Evolutionary conservation across 2,888 invertebrate species (phyloP).

Genomic region (Biston betularia): DNA sequence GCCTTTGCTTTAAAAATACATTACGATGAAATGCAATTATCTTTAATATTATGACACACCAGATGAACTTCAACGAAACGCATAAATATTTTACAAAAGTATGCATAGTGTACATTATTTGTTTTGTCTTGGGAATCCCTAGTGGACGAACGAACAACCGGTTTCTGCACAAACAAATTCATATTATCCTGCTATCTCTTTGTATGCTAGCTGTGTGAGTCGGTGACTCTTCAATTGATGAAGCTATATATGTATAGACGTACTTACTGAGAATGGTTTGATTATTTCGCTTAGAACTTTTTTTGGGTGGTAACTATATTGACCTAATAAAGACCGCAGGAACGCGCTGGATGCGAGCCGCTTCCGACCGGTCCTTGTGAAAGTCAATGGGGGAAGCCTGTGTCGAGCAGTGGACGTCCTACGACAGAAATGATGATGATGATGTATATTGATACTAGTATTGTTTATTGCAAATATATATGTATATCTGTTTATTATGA

Average conservation of each 20-base stretch:
- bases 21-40: slow-evolving; percentile 31
- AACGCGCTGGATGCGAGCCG: too few relatives aligned
- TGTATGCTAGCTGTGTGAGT: background rate
- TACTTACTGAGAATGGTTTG: background rate
- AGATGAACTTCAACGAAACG: slow-evolving; percentile 15
- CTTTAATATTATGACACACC: slow-evolving; percentile 24
- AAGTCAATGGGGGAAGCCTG: too few relatives aligned
- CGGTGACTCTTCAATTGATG: background rate
- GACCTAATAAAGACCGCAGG: too few relatives aligned
- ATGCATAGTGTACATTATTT: background rate
- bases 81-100: slow-evolving; percentile 1
- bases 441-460: too few relatives aligned
- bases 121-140: slow-evolving; percentile 31
- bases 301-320: background rate
- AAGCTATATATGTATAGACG: background rate
- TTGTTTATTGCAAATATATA: too few relatives aligned
- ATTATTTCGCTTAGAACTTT: background rate
- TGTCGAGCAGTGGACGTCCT: too few relatives aligned
- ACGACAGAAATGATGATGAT: too few relatives aligned
- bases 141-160: slow-evolving; percentile 7
- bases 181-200: slow-evolving; percentile 4
- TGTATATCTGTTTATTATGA: too few relatives aligned
- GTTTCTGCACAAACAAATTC: slow-evolving; percentile 16
- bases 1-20: background rate
- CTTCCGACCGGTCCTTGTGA: too few relatives aligned